Evolutionary conservation across 2,797 vertebrate species (phyloP).

Genomic region (Eulemur albifrons): DNA sequence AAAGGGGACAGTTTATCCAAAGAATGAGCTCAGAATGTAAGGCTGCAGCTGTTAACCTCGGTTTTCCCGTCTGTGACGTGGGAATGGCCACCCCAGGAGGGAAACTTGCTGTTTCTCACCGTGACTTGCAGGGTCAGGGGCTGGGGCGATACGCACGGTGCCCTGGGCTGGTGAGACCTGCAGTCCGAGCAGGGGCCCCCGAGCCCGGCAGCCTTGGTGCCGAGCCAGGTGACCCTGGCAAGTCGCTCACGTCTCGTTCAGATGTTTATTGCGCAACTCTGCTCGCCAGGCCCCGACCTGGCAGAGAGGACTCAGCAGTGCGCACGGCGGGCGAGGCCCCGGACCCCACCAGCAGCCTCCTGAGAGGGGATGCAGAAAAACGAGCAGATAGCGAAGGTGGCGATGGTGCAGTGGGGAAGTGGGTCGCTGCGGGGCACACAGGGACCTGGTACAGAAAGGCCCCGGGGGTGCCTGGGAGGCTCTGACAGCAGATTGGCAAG

Average conservation of each 20-base stretch:
- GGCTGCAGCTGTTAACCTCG: too few species aligned
- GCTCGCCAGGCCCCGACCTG: fast-evolving
- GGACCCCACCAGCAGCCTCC: neutral
- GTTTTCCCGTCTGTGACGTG: neutral
- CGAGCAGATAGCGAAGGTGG: fast-evolving
- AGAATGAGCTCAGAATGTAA: neutral
- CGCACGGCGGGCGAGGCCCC: neutral
- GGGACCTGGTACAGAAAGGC: neutral
- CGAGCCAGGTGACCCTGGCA: neutral
- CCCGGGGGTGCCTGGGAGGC: fast-evolving
- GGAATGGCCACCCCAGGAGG: neutral
- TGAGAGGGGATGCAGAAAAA: neutral
- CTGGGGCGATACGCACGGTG: fast-evolving
- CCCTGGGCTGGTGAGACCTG: neutral
- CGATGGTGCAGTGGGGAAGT: fast-evolving
- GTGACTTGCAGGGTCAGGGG: neutral
- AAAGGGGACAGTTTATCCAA: neutral
- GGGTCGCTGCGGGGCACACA: fast-evolving
- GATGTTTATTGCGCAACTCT: neutral
- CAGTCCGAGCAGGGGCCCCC: neutral
- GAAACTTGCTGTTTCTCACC: neutral
- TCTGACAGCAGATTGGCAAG: fast-evolving
- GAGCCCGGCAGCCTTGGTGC: neutral
- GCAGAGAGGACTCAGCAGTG: neutral
- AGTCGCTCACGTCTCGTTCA: neutral